phyloP scores from a whole-genome alignment of 2,797 vertebrate species.

The Poeciliopsis turneri region DNA sequence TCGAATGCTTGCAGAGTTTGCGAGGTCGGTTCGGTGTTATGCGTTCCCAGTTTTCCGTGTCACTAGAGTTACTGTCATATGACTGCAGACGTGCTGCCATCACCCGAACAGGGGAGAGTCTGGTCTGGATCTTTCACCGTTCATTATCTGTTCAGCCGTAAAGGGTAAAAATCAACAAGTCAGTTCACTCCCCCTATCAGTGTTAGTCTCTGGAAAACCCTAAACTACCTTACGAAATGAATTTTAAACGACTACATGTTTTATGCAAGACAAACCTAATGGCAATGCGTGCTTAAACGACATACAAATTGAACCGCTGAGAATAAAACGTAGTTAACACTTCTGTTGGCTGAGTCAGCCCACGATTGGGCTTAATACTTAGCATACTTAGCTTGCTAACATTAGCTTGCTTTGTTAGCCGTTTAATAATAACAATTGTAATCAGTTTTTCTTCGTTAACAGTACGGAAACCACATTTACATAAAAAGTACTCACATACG shows the following conservation, averaged over 20 bases:
- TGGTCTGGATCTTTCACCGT: constrained; percentile 79
- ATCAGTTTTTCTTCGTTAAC: neutral
- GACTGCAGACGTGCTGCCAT: constrained; percentile 92
- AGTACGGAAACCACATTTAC: neutral
- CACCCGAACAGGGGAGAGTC: constrained; percentile 84
- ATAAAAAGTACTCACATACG: neutral
- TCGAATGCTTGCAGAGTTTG: constrained; percentile 90
- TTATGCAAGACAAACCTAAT: neutral
- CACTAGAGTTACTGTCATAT: constrained; percentile 96
- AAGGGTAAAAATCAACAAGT: constrained; percentile 65
- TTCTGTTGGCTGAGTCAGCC: constrained; percentile 30
- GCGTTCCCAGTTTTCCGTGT: constrained; percentile 91
- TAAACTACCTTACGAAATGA: neutral
- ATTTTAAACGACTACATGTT: neutral
- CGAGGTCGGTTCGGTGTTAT: constrained; percentile 89
- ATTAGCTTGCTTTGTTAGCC: constrained; percentile 51
- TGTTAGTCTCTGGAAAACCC: constrained; percentile 1
- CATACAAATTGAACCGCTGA: neutral
- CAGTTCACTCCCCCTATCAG: constrained; percentile 22
- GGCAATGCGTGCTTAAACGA: neutral
- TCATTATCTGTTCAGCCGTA: constrained; percentile 81
- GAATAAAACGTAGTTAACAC: constrained; percentile 8
- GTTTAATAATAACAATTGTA: constrained; percentile 3
- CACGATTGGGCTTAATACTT: constrained; percentile 36
- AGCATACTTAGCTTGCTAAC: constrained; percentile 55